phyloP scores from a whole-genome alignment of 2,888 invertebrate species.

The Mamestra brassicae region DNA sequence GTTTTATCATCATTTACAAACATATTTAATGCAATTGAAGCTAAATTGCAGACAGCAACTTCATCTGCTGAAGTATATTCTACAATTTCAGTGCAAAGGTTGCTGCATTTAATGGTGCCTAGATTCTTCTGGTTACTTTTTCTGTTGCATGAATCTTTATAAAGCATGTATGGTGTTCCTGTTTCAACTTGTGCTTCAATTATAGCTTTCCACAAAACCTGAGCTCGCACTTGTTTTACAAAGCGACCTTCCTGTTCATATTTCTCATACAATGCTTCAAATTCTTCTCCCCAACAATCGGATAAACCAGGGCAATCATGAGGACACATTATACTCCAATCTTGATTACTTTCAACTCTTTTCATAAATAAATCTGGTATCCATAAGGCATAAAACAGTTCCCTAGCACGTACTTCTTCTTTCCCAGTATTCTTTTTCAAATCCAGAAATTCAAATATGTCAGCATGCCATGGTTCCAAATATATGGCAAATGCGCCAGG shows the following conservation, averaged over 20 bases:
- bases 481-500: slow-evolving; percentile 99
- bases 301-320: slow-evolving; percentile 97
- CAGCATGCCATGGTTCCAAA: slow-evolving; percentile 99
- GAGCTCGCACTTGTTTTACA: slow-evolving; percentile 94
- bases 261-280: slow-evolving; percentile 96
- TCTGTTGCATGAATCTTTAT: slow-evolving; percentile 98
- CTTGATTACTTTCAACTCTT: slow-evolving; percentile 95
- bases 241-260: slow-evolving; percentile 96
- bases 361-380: slow-evolving; percentile 99
- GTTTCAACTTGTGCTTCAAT: slow-evolving; percentile 99
- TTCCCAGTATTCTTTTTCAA: slow-evolving; percentile 98
- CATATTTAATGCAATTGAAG: slow-evolving; percentile 98
- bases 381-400: slow-evolving; percentile 99
- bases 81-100: slow-evolving; percentile 99
- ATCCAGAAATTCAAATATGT: slow-evolving; percentile 98
- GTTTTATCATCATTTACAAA: slow-evolving; percentile 95
- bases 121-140: slow-evolving; percentile 99
- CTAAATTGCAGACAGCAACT: slow-evolving; percentile 99
- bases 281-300: slow-evolving; percentile 98
- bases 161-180: slow-evolving; percentile 99
- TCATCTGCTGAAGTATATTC: slow-evolving; percentile 98
- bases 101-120: slow-evolving; percentile 99
- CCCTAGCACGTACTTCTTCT: slow-evolving; percentile 98
- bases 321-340: slow-evolving; percentile 99
- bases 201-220: slow-evolving; percentile 98